These are phyloP conservation scores for Drosophila insularis DNA, from an alignment of 1,140 invertebrate genomes.

Conservation along the genomic window DNA sequence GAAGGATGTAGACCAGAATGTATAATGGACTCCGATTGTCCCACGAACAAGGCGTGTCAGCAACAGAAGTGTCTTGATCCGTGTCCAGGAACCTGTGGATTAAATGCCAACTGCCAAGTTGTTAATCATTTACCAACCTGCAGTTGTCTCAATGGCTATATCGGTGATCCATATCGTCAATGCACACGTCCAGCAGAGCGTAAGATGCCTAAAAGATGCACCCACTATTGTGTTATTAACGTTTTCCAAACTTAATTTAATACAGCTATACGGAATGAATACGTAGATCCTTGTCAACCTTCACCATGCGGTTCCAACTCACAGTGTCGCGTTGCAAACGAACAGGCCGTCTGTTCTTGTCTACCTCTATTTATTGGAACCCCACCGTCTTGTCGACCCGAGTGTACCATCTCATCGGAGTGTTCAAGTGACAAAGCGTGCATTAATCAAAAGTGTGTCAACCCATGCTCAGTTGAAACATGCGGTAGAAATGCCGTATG, in stretches of 20 bases:
- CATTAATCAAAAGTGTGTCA: conserved; percentile 87
- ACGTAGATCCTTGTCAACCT: conserved; percentile 85
- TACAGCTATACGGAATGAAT: conserved; percentile 80
- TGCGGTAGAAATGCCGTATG: conserved; percentile 89
- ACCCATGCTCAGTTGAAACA: conserved; percentile 87
- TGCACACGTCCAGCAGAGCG: conserved; percentile 82
- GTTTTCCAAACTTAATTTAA: conserved; percentile 47
- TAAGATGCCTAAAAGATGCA: conserved; percentile 41
- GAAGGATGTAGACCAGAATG: conserved; percentile 89
- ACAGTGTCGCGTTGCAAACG: conserved; percentile 85
- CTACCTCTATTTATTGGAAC: conserved; percentile 85
- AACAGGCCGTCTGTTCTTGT: conserved; percentile 87
- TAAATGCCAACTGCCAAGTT: conserved; percentile 89
- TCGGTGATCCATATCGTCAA: conserved; percentile 86
- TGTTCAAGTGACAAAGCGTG: conserved; percentile 87
- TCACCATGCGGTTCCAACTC: conserved; percentile 87
- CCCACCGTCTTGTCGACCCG: conserved; percentile 86
- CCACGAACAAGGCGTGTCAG: conserved; percentile 87
- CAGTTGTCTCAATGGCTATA: conserved; percentile 87
- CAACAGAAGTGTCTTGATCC: conserved; percentile 88
- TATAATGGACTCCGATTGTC: conserved; percentile 86
- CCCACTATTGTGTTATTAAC: conserved; percentile 66
- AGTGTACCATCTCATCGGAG: conserved; percentile 87
- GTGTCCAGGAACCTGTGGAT: conserved; percentile 88
- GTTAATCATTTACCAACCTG: conserved; percentile 89